Conservation (phyloP, 2,113 vertebrate species). For the Neodontobutis hainanensis region DNA sequence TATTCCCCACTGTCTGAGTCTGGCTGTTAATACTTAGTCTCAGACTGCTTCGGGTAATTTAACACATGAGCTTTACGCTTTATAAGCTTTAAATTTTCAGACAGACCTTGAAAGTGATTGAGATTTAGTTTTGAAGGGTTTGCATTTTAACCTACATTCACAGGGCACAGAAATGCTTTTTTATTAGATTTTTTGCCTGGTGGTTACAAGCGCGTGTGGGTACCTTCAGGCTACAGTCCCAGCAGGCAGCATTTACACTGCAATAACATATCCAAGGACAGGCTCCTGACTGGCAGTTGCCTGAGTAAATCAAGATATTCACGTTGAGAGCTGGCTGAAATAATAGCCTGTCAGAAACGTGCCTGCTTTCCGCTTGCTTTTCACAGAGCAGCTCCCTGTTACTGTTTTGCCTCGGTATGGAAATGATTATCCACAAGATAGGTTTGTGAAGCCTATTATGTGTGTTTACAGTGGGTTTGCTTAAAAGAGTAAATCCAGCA, state of each 20-base stretch:
- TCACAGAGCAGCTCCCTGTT: slow-evolving; percentile 19
- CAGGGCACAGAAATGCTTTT: neutral
- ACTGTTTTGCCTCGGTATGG: slow-evolving; percentile 14
- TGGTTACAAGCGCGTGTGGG: slow-evolving; percentile 34
- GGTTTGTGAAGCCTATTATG: slow-evolving; percentile 46
- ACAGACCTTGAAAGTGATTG: no score
- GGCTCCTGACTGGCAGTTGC: slow-evolving; percentile 43
- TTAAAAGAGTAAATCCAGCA: slow-evolving; percentile 19
- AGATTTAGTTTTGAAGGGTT: no score
- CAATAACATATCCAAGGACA: slow-evolving; percentile 49
- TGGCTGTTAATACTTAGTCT: neutral
- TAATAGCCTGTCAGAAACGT: slow-evolving; percentile 45
- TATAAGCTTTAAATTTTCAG: no score
- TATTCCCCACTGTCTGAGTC: neutral
- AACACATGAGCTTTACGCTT: neutral
- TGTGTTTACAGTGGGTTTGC: slow-evolving; percentile 51
- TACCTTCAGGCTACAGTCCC: slow-evolving; percentile 36
- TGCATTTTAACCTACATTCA: slow-evolving; percentile 10
- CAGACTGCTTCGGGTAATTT: neutral
- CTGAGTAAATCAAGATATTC: slow-evolving; percentile 50
- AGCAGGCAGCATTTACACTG: slow-evolving; percentile 25
- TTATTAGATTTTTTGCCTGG: slow-evolving; percentile 11
- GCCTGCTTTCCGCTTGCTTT: slow-evolving; percentile 29
- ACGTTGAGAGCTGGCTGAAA: slow-evolving; percentile 31
- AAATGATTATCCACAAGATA: slow-evolving; percentile 33